A percentile compares a stretch with the other conserved stretches of the same genome.
phyloP scores from a whole-genome alignment of 2,113 vertebrate species.

The Lates calcarifer region DNA sequence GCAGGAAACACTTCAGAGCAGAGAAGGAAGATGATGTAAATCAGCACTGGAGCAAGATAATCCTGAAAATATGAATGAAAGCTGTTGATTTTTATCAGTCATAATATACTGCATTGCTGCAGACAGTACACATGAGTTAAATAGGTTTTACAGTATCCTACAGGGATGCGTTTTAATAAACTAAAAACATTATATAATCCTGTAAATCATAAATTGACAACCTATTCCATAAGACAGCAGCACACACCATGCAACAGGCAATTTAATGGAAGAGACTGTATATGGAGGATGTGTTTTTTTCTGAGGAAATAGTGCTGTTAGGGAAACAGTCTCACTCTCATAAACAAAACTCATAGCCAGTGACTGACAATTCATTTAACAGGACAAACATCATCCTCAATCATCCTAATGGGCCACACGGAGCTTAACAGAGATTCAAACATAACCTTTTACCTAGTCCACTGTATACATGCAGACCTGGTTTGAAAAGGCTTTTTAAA shows the following conservation, averaged over 20 bases:
- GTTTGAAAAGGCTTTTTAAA: background rate
- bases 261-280: background rate
- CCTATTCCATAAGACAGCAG: conserved; percentile 12
- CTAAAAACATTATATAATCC: conserved; percentile 1
- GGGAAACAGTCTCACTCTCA: background rate
- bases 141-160: background rate
- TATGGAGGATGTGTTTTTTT: background rate
- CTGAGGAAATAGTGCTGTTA: background rate
- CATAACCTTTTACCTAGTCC: conserved; percentile 58
- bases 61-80: conserved; percentile 9
- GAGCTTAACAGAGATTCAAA: conserved; percentile 62
- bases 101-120: background rate
- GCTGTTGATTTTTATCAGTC: conserved; percentile 1
- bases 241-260: too few relatives aligned
- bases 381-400: conserved; percentile 69
- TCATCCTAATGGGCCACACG: conserved; percentile 73
- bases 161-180: background rate
- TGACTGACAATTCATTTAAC: conserved; percentile 56
- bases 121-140: background rate
- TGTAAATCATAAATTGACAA: background rate
- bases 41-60: background rate
- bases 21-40: conserved; percentile 5
- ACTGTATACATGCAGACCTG: conserved; percentile 31
- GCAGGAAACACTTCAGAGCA: background rate
- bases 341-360: conserved; percentile 42